phyloP scores from a whole-genome alignment of 2,113 vertebrate genomes.

The Dissostichus mawsoni region DNA sequence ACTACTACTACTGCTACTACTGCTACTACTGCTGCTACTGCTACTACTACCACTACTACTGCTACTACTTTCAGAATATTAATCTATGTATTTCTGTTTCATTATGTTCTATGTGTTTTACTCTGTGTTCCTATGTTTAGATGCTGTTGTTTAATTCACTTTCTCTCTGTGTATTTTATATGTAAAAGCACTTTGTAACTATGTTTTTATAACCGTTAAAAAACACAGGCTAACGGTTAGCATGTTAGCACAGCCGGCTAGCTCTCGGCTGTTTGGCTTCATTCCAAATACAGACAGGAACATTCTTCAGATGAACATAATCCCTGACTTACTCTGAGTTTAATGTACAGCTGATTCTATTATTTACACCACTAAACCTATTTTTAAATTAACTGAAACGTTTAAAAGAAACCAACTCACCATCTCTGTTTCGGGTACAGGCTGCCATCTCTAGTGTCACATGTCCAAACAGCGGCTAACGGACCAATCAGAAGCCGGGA shows the following conservation, averaged over 20 bases:
- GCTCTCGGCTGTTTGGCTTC: background rate
- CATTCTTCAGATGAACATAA: fast-evolving
- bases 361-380: fast-evolving
- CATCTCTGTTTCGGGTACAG: constrained; percentile 2
- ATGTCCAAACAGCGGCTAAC: constrained; percentile 32
- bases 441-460: constrained; percentile 75
- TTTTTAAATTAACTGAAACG: background rate
- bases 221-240: background rate
- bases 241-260: constrained; percentile 34
- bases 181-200: no score
- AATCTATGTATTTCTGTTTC: no score
- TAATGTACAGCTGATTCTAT: fast-evolving
- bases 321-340: fast-evolving
- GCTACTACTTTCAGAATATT: no score
- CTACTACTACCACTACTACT: no score
- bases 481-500: constrained; percentile 62
- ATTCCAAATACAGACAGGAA: fast-evolving
- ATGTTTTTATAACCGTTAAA: no score
- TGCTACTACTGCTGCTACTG: no score
- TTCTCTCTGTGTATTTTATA: no score
- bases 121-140: no score
- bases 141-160: no score
- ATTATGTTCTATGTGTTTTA: no score
- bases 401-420: constrained; percentile 40
- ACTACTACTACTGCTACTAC: no score